Percentiles rank a stretch among this genome's conserved stretches.
phyloP scores from a whole-genome alignment of 1,140 invertebrate genomes.

The Globodera ellingtonae region DNA sequence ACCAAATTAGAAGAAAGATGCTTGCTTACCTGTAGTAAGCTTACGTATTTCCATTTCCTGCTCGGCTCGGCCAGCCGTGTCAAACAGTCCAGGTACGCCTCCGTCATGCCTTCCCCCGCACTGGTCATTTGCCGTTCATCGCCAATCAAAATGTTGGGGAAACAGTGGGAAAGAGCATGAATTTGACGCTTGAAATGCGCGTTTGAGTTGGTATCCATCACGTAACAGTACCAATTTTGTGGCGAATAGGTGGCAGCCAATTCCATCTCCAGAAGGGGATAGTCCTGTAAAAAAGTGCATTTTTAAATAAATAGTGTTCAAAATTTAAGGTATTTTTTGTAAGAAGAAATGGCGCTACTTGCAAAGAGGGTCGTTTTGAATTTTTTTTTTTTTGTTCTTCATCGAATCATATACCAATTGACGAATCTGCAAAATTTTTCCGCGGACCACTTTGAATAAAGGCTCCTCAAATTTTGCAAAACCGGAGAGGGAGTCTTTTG shows the following conservation, averaged over 20 bases:
- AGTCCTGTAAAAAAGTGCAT: slow-evolving; percentile 46
- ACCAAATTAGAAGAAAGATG: not conserved
- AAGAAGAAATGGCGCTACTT: too few species aligned
- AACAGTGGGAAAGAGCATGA: slow-evolving; percentile 36
- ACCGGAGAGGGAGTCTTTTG: too few species aligned
- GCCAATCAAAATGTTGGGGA: slow-evolving; percentile 44
- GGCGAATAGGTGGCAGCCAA: slow-evolving; percentile 47
- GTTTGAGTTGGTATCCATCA: slow-evolving; percentile 37
- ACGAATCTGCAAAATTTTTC: too few species aligned
- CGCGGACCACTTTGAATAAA: too few species aligned
- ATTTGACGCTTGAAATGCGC: slow-evolving; percentile 36
- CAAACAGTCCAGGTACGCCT: slow-evolving; percentile 37
- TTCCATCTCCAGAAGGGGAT: slow-evolving; percentile 48
- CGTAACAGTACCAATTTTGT: slow-evolving; percentile 51
- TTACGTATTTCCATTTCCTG: slow-evolving; percentile 35
- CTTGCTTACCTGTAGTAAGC: slow-evolving; percentile 34
- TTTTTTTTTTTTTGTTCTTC: too few species aligned
- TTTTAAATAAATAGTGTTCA: not conserved
- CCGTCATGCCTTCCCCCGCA: slow-evolving; percentile 35
- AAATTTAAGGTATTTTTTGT: too few species aligned
- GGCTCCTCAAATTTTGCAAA: too few species aligned
- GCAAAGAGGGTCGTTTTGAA: too few species aligned
- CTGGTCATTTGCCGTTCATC: slow-evolving; percentile 37
- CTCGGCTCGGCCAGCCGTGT: slow-evolving; percentile 5
- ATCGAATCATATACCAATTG: too few species aligned